A percentile compares a stretch with the other conserved stretches of the same genome.
These are phyloP conservation scores for Lagocephalus sceleratus DNA, from an alignment of 2,797 vertebrate genomes.

Conservation along the genomic window DNA sequence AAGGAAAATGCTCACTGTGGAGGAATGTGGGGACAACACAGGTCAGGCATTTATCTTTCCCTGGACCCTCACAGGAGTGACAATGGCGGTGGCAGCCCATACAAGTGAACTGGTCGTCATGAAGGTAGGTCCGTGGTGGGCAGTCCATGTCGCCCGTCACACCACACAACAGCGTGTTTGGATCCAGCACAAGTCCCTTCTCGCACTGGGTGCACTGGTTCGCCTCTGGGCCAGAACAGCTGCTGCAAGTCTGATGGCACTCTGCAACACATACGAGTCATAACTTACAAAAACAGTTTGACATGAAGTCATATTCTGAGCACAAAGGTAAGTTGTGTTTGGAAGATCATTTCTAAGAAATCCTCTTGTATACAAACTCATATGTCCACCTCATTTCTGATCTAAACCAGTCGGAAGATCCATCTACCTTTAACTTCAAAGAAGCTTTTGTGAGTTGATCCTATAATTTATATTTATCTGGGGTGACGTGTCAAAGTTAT, in stretches of 20 bases:
- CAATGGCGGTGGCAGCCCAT: conserved; percentile 71
- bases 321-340: too few relatives aligned
- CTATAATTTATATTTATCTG: too few relatives aligned
- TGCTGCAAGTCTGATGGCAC: conserved; percentile 78
- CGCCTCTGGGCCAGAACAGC: conserved; percentile 70
- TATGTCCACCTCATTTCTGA: too few relatives aligned
- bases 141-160: conserved; percentile 73
- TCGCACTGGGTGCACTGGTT: conserved; percentile 78
- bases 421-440: too few relatives aligned
- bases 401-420: too few relatives aligned
- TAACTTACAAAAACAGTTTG: not conserved
- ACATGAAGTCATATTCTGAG: too few relatives aligned
- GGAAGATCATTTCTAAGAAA: too few relatives aligned
- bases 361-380: too few relatives aligned
- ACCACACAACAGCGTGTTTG: conserved; percentile 71
- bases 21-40: conserved; percentile 71
- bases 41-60: conserved; percentile 65
- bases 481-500: too few relatives aligned
- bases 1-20: conserved; percentile 62
- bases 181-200: conserved; percentile 75
- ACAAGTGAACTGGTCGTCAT: conserved; percentile 78
- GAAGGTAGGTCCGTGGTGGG: conserved; percentile 72
- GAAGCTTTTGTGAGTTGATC: too few relatives aligned
- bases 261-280: conserved; percentile 54
- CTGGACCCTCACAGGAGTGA: conserved; percentile 71